A percentile compares a stretch with the other conserved stretches of the same genome.
These are phyloP conservation scores for Malurus splendens DNA, from an alignment of 2,797 vertebrate genomes.

Conservation along the genomic window DNA sequence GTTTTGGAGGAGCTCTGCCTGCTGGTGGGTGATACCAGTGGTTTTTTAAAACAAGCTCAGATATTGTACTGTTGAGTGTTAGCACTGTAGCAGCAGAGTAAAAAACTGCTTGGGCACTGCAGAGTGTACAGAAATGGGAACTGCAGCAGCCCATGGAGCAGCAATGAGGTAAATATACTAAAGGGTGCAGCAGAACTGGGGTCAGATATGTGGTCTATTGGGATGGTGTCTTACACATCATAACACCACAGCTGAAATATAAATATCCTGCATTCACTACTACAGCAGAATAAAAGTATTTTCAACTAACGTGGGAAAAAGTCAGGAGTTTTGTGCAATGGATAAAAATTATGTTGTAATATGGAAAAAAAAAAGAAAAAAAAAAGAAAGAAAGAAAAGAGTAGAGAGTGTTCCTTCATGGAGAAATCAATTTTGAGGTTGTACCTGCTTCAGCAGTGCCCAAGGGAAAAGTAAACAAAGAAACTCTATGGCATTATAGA, in stretches of 20 bases:
- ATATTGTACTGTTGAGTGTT: not conserved
- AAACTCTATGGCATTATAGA: not conserved
- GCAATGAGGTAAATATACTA: not conserved
- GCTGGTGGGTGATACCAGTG: accelerated
- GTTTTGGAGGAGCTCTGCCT: not conserved
- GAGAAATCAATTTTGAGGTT: conserved; percentile 18
- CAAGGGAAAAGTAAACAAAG: conserved; percentile 2
- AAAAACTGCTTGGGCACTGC: not conserved
- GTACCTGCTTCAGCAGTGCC: not conserved
- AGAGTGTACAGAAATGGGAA: not conserved
- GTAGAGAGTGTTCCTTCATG: not conserved
- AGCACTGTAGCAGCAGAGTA: not conserved
- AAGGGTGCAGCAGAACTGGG: not conserved
- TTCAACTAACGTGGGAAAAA: not conserved
- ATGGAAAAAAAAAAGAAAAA: not conserved
- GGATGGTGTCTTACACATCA: not conserved
- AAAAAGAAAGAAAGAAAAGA: not conserved
- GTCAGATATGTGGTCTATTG: not conserved
- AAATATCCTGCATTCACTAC: not conserved
- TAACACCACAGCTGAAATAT: not conserved
- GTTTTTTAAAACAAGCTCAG: not conserved
- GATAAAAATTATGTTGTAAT: not conserved
- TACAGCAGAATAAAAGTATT: not conserved
- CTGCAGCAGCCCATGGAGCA: not conserved
- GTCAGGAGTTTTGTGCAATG: not conserved